Conservation (phyloP, 1,140 invertebrate genomes). For the Cephus cinctus region DNA sequence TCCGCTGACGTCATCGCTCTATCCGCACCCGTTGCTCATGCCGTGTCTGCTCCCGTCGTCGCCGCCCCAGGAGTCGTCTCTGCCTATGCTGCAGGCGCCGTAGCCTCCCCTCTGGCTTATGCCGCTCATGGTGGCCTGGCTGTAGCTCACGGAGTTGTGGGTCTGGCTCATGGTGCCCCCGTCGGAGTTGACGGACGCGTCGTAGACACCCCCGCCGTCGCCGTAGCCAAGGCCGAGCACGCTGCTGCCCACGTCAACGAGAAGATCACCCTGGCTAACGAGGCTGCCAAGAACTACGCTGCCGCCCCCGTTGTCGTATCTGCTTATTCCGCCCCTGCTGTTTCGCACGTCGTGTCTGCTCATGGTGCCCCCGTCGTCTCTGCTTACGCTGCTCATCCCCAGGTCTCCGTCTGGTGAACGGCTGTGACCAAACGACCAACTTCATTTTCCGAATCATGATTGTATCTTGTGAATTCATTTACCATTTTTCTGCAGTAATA, state of each 20-base stretch:
- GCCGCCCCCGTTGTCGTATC: conserved; percentile 2
- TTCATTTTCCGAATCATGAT: background rate
- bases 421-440: background rate
- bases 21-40: background rate
- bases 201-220: conserved; percentile 58
- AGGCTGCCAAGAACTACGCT: conserved; percentile 20
- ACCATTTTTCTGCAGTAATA: background rate
- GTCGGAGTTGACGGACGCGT: conserved; percentile 1
- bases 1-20: conserved; percentile 15
- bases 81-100: conserved; percentile 13
- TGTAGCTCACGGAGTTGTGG: background rate
- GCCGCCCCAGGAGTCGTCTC: conserved; percentile 31
- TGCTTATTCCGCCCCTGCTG: conserved; percentile 3
- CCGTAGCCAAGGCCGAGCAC: conserved; percentile 59
- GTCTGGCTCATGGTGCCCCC: background rate
- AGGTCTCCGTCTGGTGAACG: conserved; percentile 26
- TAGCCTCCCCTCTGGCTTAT: background rate
- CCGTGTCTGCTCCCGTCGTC: background rate
- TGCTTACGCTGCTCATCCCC: background rate
- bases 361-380: background rate
- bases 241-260: conserved; percentile 59
- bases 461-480: background rate
- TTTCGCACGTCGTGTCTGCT: background rate
- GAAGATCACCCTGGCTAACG: conserved; percentile 40
- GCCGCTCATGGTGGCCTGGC: background rate